These are phyloP conservation scores for Meghimatium bilineatum DNA, from an alignment of 2,888 invertebrate genomes.

Conservation along the genomic window DNA sequence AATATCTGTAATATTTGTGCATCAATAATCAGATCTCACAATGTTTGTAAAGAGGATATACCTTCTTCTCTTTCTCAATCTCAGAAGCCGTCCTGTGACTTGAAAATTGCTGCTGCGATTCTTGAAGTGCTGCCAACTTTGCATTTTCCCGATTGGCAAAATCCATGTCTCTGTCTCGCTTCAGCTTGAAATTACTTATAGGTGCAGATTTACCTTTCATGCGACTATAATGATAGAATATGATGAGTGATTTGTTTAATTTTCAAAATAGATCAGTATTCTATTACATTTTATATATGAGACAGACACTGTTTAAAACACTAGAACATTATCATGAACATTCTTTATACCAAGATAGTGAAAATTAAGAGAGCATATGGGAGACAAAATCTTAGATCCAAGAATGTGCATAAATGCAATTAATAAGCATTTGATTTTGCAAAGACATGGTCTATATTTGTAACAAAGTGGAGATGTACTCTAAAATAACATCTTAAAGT, in stretches of 20 bases:
- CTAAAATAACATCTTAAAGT: too few relatives aligned
- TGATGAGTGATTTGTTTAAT: background rate
- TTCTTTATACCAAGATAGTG: too few relatives aligned
- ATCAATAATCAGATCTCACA: background rate
- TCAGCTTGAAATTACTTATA: constrained; percentile 45
- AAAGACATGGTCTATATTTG: too few relatives aligned
- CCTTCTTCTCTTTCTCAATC: constrained; percentile 54
- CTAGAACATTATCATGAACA: too few relatives aligned
- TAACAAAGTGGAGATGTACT: too few relatives aligned
- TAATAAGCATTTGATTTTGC: too few relatives aligned
- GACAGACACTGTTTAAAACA: too few relatives aligned
- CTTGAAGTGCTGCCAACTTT: constrained; percentile 33
- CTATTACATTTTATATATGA: background rate
- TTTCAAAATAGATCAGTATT: background rate
- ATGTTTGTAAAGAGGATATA: constrained; percentile 32
- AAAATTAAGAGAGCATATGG: too few relatives aligned
- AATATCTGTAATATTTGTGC: too few relatives aligned
- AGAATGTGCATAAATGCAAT: too few relatives aligned
- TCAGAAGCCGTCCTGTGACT: constrained; percentile 49
- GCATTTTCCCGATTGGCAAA: constrained; percentile 37
- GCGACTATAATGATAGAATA: constrained; percentile 7
- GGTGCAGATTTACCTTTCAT: constrained; percentile 68
- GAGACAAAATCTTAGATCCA: too few relatives aligned
- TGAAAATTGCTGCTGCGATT: background rate
- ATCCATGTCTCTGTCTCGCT: constrained; percentile 51